Conservation (phyloP, 2,888 invertebrate genomes). For the Eristalinus aeneus region DNA sequence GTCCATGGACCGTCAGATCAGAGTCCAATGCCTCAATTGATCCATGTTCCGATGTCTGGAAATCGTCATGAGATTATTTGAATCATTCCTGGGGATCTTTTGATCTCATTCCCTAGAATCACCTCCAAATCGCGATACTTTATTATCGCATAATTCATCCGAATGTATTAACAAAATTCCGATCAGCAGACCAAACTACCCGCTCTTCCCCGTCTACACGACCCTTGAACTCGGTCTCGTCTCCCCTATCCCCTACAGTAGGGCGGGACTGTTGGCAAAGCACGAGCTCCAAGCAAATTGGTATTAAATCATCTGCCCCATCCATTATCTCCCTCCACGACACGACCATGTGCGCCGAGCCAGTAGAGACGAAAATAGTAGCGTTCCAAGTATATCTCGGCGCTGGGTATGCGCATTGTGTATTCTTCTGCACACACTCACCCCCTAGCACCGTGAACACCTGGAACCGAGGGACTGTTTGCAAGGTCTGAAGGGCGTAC, state of each 20-base stretch:
- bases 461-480: background rate
- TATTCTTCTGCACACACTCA: background rate
- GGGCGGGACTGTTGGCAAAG: background rate
- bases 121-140: background rate
- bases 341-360: background rate
- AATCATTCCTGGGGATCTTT: background rate
- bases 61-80: background rate
- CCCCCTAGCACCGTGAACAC: background rate
- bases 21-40: background rate
- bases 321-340: background rate
- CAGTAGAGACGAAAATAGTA: slow-evolving; percentile 5
- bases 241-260: background rate
- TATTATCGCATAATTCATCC: background rate
- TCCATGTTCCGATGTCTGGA: background rate
- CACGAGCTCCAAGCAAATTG: background rate
- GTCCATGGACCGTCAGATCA: background rate
- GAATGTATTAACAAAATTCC: slow-evolving; percentile 1
- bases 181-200: background rate
- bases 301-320: background rate
- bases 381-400: background rate
- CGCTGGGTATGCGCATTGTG: background rate
- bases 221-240: slow-evolving; percentile 8
- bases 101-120: background rate
- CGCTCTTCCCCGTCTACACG: too few relatives aligned
- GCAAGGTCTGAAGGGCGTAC: background rate